phyloP scores from a whole-genome alignment of 2,888 invertebrate genomes.

The Fissipunctia ypsillon region DNA sequence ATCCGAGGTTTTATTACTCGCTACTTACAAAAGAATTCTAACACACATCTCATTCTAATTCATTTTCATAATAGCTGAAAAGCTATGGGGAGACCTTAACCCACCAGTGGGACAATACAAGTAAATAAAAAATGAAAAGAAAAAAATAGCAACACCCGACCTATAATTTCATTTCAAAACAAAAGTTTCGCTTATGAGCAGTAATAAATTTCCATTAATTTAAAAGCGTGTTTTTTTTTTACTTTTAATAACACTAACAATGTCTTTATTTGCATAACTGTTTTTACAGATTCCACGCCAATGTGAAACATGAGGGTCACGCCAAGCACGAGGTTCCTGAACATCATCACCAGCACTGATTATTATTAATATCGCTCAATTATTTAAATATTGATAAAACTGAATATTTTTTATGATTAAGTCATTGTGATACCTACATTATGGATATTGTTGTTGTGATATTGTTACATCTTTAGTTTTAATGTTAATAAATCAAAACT shows the following conservation, averaged over 20 bases:
- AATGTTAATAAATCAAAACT: constrained; percentile 29
- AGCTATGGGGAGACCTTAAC: neutral
- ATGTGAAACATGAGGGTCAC: constrained; percentile 65
- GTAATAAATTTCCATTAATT: neutral
- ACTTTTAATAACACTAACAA: constrained; percentile 2
- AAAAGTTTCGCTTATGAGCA: neutral
- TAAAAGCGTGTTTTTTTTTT: neutral
- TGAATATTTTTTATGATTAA: constrained; percentile 3
- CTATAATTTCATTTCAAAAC: neutral
- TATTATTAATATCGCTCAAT: neutral
- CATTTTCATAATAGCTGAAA: neutral
- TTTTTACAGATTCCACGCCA: constrained; percentile 60
- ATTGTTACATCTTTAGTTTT: constrained; percentile 21
- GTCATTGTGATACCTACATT: constrained; percentile 30
- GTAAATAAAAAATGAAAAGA: neutral
- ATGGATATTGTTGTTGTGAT: constrained; percentile 29
- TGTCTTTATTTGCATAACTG: constrained; percentile 19
- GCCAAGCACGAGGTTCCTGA: constrained; percentile 62
- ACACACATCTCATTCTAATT: neutral
- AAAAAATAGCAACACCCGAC: neutral
- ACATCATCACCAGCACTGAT: constrained; percentile 56
- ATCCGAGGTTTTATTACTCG: neutral
- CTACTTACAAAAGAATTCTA: neutral
- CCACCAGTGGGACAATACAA: too few species aligned
- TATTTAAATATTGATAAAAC: constrained; percentile 66